These are phyloP conservation scores for Nipponacmea schrenckii DNA, from an alignment of 2,888 invertebrate species.

Conservation along the genomic window DNA sequence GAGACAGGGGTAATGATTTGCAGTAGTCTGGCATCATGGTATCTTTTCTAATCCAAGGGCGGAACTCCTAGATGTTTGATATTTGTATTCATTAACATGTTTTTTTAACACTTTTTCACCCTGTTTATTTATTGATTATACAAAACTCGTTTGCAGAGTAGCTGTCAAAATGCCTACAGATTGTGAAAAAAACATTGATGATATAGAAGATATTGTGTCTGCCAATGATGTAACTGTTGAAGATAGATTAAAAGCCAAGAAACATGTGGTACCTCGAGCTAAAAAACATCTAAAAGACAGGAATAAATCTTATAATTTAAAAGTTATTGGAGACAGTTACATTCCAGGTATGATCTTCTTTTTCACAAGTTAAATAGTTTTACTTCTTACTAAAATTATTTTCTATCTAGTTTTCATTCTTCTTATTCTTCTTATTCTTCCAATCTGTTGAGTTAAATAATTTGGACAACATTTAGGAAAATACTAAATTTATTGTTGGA, in stretches of 20 bases:
- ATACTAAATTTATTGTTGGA: too few relatives aligned
- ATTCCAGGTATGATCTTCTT: slow-evolving; percentile 71
- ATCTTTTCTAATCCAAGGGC: too few relatives aligned
- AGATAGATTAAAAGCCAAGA: slow-evolving; percentile 36
- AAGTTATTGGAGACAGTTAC: slow-evolving; percentile 49
- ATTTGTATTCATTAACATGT: too few relatives aligned
- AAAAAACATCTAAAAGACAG: slow-evolving; percentile 31
- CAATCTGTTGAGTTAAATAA: background rate
- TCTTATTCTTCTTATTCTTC: background rate
- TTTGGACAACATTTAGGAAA: background rate
- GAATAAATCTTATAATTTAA: slow-evolving; percentile 15
- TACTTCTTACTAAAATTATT: background rate
- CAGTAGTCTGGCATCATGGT: too few relatives aligned
- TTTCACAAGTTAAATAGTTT: background rate
- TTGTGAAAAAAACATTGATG: slow-evolving; percentile 41
- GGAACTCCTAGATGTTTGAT: too few relatives aligned
- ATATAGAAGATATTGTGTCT: slow-evolving; percentile 58
- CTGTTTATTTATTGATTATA: too few relatives aligned
- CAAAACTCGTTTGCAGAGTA: too few relatives aligned
- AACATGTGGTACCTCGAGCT: slow-evolving; percentile 46
- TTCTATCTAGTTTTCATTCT: background rate
- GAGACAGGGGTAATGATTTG: too few relatives aligned
- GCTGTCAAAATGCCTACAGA: slow-evolving; percentile 25
- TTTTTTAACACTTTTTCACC: too few relatives aligned
- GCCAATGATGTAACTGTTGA: slow-evolving; percentile 34